Evolutionary conservation across 2,113 vertebrate species (phyloP), one percentile per base, ranked within the genome.

Genomic region (Pterophyllum scalare): DNA sequence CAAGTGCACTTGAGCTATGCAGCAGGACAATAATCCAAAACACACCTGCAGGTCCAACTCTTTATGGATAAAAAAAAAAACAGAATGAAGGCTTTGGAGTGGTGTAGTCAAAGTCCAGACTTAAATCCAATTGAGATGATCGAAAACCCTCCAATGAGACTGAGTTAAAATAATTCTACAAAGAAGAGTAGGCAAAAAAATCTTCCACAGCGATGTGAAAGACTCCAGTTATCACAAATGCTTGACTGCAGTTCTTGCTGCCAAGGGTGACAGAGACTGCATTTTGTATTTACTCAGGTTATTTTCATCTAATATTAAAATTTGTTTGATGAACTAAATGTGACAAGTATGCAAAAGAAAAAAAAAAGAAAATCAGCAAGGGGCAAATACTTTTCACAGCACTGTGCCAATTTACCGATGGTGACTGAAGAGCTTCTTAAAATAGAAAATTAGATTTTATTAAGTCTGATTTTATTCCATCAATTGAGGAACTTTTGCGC

Each of bases 111-210:
- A 64, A 64, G 61, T 1, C 35, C 62, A 65, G 62, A 43, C 24
- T 43, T 2, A 43, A 17, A 65, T 24, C 62, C 24, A 4, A 43
- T 26, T 24, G 38, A 65, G 38, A 43, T 65, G 43, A 24, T 24
- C 62, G 17, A 24, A 65, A 43, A 65, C 15, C 35, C 3, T 43
- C 35, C 35, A 24, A 24, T 65, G 62, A 24, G 38, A n/a, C 40
- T 14, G 12, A 43, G 5, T 43, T 43, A 43, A 43, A 38, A 14
- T 1, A 14, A 43, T 43, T 13, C 40, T 46, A 3, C 11, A 46
- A 46, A 14, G 4, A 46, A 46, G 4, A 43, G 40, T 14, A 4
- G 13, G 24, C 13, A 14, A 43, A 0, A 0, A 0, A 43, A 43
- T 24, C 13, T 7, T 17, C 1, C 40, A n/a, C n/a, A 65, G 62